Evolutionary conservation across 2,888 invertebrate genomes (phyloP).

Genomic region (Tenthredo amoena): DNA sequence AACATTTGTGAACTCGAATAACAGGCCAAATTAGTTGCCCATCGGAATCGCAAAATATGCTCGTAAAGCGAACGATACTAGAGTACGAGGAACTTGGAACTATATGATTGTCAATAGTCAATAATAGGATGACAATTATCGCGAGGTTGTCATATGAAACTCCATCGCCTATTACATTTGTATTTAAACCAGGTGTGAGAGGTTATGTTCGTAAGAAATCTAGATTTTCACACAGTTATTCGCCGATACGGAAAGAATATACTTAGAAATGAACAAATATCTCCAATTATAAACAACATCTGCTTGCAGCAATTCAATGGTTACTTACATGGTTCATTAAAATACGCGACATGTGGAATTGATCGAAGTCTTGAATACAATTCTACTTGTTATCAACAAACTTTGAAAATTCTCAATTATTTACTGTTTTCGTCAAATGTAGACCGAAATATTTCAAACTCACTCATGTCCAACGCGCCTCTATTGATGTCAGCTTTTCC

Average conservation of each 20-base stretch:
- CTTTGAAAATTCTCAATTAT: background rate
- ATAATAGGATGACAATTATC: no score
- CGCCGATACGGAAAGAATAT: background rate
- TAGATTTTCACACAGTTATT: background rate
- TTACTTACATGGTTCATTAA: constrained; percentile 98
- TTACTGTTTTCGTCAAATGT: background rate
- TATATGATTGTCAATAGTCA: background rate
- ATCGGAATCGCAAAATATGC: no score
- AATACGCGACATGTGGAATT: constrained; percentile 99
- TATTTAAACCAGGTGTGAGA: no score
- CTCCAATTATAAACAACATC: constrained; percentile 5
- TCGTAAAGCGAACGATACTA: background rate
- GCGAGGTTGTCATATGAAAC: no score
- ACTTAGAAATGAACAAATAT: background rate
- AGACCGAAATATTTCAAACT: constrained; percentile 64
- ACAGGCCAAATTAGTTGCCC: no score
- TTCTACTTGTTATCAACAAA: no score
- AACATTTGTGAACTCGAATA: no score
- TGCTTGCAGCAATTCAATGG: constrained; percentile 45
- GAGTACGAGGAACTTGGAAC: background rate
- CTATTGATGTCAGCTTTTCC: constrained; percentile 90
- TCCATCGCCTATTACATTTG: no score
- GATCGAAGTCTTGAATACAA: constrained; percentile 59
- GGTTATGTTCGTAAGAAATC: background rate
- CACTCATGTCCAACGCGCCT: constrained; percentile 83